phyloP scores from a whole-genome alignment of 2,113 vertebrate species.

The Malurus alboscapulatus region DNA sequence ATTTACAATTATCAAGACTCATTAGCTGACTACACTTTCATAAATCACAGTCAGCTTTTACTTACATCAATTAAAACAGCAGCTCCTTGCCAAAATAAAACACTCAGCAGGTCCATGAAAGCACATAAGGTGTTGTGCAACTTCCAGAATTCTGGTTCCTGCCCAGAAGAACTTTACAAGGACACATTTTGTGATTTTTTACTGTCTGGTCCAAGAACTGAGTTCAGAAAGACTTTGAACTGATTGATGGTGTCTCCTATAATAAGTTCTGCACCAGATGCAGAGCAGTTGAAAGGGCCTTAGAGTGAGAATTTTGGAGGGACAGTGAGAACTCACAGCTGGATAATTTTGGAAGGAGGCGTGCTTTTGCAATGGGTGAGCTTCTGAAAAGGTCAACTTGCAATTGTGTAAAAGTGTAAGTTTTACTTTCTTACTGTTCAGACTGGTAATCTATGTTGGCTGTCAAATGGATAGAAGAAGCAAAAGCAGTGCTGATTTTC shows the following conservation, averaged over 20 bases:
- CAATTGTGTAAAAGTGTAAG: neutral
- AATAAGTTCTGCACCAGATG: neutral
- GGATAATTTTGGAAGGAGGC: neutral
- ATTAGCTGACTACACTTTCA: neutral
- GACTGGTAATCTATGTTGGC: neutral
- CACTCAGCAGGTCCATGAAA: neutral
- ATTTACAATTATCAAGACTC: neutral
- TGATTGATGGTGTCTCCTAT: neutral
- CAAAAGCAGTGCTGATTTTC: neutral
- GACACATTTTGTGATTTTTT: neutral
- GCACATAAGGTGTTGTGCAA: neutral
- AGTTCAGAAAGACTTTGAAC: neutral
- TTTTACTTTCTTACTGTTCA: neutral
- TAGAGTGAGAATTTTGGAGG: neutral
- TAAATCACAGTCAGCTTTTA: neutral
- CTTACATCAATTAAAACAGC: neutral
- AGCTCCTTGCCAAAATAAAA: neutral
- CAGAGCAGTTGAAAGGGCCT: neutral
- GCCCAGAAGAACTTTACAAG: neutral
- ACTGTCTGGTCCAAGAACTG: neutral
- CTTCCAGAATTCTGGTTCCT: neutral
- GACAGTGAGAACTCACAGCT: neutral
- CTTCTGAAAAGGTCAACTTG: neutral
- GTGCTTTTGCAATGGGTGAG: fast-evolving
- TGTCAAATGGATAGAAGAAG: neutral